These are phyloP conservation scores for Nicator chloris DNA, from an alignment of 2,113 vertebrate species.

Conservation along the genomic window DNA sequence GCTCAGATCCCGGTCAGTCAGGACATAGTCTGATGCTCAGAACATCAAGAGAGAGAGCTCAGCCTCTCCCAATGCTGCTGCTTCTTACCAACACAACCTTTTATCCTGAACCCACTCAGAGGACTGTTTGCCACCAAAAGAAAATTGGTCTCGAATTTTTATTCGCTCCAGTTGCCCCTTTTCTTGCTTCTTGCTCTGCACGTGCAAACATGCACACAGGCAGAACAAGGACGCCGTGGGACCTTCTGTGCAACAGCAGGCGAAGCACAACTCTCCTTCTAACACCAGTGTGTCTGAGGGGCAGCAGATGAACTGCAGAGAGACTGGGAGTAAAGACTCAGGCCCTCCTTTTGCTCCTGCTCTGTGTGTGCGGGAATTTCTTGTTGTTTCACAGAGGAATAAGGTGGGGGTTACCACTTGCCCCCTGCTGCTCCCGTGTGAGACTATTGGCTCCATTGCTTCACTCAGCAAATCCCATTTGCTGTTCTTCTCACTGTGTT, in stretches of 20 bases:
- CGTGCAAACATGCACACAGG: accelerated
- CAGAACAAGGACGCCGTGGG: accelerated
- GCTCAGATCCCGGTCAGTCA: not conserved
- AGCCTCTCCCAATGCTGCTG: not conserved
- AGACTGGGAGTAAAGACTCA: not conserved
- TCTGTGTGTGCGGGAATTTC: not conserved
- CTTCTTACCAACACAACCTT: not conserved
- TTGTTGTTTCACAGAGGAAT: not conserved
- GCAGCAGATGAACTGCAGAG: not conserved
- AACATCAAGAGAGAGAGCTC: not conserved
- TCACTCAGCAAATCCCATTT: not conserved
- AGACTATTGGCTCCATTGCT: not conserved
- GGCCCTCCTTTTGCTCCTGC: not conserved
- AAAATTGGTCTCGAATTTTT: accelerated
- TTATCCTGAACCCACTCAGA: not conserved
- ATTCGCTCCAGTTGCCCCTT: not conserved
- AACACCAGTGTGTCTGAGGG: not conserved
- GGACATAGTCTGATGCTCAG: not conserved
- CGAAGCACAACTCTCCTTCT: not conserved
- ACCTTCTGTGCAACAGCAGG: not conserved
- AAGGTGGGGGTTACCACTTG: not conserved
- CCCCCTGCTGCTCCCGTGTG: not conserved
- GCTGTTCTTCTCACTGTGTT: not conserved
- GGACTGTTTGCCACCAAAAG: not conserved
- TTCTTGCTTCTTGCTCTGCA: not conserved